phyloP scores from a whole-genome alignment of 2,888 invertebrate genomes.

The Perizoma affinitatum region DNA sequence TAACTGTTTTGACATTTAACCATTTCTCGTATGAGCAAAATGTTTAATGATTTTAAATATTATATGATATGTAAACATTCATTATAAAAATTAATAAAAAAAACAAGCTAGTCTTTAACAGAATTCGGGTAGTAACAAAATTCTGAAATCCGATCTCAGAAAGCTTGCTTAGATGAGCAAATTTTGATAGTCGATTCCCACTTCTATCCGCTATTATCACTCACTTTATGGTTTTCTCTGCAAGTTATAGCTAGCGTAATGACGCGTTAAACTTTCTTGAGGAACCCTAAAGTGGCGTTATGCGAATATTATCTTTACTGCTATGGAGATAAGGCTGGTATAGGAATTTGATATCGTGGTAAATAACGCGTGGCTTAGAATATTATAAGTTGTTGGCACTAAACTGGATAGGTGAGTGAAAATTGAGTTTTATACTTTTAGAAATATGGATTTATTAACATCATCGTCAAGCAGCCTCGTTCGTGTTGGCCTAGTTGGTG shows the following conservation, averaged over 20 bases:
- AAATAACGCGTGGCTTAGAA: conserved; percentile 10
- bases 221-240: conserved; percentile 59
- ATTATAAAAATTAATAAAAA: too few species aligned
- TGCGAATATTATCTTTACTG: conserved; percentile 44
- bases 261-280: conserved; percentile 51
- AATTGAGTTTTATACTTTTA: not conserved
- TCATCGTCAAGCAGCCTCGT: too few species aligned
- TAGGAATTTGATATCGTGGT: conserved; percentile 6
- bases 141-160: too few species aligned
- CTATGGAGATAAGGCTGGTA: conserved; percentile 30
- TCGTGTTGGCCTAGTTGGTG: too few species aligned
- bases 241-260: conserved; percentile 59
- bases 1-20: too few species aligned
- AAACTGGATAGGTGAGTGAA: conserved; percentile 7
- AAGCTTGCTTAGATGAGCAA: too few species aligned
- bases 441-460: not conserved
- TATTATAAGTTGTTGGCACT: conserved; percentile 1
- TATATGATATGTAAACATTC: too few species aligned
- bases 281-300: conserved; percentile 46
- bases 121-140: too few species aligned
- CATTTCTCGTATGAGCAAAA: too few species aligned
- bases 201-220: conserved; percentile 17
- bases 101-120: too few species aligned
- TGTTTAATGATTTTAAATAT: too few species aligned
- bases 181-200: conserved; percentile 3